These are phyloP conservation scores for Danaus melanippus DNA, from an alignment of 1,140 invertebrate species.

Conservation along the genomic window DNA sequence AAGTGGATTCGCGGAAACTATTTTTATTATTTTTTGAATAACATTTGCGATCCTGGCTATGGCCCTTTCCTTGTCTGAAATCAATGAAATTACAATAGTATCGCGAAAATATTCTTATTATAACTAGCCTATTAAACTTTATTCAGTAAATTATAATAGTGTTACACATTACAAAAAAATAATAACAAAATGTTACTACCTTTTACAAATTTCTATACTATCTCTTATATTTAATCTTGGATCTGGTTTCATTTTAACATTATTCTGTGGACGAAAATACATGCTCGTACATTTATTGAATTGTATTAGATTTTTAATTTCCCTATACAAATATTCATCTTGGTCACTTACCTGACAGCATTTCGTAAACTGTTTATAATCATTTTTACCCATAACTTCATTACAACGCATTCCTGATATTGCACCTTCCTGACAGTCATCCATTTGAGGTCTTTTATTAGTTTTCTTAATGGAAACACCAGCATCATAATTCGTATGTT, in stretches of 20 bases:
- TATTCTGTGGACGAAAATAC: too few species aligned
- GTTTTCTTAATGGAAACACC: conserved; percentile 34
- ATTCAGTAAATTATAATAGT: too few species aligned
- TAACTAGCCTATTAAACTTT: too few species aligned
- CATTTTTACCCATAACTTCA: conserved; percentile 2
- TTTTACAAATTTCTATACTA: conserved; percentile 46
- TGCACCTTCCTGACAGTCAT: not conserved
- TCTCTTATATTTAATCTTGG: conserved; percentile 36
- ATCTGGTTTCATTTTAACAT: conserved; percentile 7
- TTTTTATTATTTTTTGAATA: too few species aligned
- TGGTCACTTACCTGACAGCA: not conserved
- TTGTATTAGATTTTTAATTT: too few species aligned
- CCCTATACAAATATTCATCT: too few species aligned
- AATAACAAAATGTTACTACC: conserved; percentile 27
- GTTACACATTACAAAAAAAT: conserved; percentile 1
- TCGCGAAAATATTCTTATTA: too few species aligned
- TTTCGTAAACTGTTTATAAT: not conserved
- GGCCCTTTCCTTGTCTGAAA: too few species aligned
- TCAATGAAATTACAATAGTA: too few species aligned
- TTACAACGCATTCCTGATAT: conserved; percentile 20
- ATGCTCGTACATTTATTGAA: too few species aligned
- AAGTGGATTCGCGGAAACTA: too few species aligned
- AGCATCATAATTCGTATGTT: conserved; percentile 29
- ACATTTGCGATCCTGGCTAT: too few species aligned
- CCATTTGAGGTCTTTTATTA: conserved; percentile 14